Evolutionary conservation across 2,797 vertebrate species (phyloP), one percentile per base, ranked within the genome.

Genomic region (Microctenopoma steveboyesi): DNA sequence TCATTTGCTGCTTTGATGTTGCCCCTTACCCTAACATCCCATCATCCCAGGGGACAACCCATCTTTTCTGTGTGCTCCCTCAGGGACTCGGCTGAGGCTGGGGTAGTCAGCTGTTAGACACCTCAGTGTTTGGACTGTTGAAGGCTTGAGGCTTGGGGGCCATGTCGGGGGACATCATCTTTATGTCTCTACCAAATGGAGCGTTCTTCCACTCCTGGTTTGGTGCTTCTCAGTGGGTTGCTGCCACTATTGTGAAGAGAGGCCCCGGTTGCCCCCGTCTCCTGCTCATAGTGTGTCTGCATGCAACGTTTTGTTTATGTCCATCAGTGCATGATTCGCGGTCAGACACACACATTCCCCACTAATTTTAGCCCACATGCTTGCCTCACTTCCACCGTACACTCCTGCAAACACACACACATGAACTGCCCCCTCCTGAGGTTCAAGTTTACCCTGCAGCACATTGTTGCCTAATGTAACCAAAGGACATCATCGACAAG

Each of bases 71-170:
- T 33, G 39, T 0, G 16, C 35, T 79, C 83, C 85, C 86, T 0
- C 35, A 68, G 79, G 90, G 85, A 12, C 64, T 69, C 2, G 8
- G 62, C 61, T 61, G 69, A 76, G 69, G 88, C 88, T 84, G 67
- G 83, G 86, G 85, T 67, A 57, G 72, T 90, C 90, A 90, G 81
- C 90, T 91, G 87, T 77, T 72, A 3, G 66, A 51, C 74, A 39
- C 57, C 40, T 84, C 68, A 33, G 54, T 33, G 45, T 83, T 77
- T 79, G 74, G 60, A 25, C 8, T 28, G 40, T n/a, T 54, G 68
- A 25, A 30, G 57, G 72, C 71, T 28, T 7, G 47, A 47, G 50
- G 76, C 60, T 63, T 18, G 15, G 52, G 83, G 57, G 49, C 45
- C 27, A 0, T 35, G 28, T 51, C 57, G 69, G 79, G 84, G 86